Evolutionary conservation across 2,113 vertebrate species (phyloP).

Genomic region (Crotalus horridus): DNA sequence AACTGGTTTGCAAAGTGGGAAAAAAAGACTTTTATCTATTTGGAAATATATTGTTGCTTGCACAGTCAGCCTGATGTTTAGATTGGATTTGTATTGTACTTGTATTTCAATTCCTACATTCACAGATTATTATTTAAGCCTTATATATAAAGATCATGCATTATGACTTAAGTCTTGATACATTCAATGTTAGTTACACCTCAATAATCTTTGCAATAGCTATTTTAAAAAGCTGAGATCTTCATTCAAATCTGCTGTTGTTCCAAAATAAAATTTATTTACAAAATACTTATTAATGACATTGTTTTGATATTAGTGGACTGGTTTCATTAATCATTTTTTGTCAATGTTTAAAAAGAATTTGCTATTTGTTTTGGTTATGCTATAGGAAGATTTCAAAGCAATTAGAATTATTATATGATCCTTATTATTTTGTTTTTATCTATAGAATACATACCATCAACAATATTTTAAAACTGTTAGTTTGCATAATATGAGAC

Average conservation of each 20-base stretch:
- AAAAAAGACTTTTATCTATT: too few species aligned
- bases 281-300: slow-evolving; percentile 11
- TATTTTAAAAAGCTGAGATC: neutral
- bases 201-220: neutral
- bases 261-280: neutral
- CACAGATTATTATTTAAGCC: neutral
- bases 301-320: neutral
- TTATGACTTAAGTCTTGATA: slow-evolving; percentile 24
- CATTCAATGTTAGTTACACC: neutral
- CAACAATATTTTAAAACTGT: slow-evolving; percentile 39
- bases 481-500: slow-evolving; percentile 52
- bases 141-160: neutral
- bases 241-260: slow-evolving; percentile 1
- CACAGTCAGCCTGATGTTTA: too few species aligned
- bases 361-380: neutral
- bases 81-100: neutral
- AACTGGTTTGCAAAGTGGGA: too few species aligned
- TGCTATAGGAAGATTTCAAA: neutral
- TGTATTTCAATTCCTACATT: neutral
- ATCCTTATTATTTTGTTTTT: slow-evolving; percentile 8
- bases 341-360: neutral
- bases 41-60: too few species aligned
- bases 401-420: neutral
- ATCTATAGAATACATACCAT: slow-evolving; percentile 24
- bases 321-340: neutral